phyloP scores from a whole-genome alignment of 2,797 vertebrate genomes.

The Phaenicophaeus curvirostris region DNA sequence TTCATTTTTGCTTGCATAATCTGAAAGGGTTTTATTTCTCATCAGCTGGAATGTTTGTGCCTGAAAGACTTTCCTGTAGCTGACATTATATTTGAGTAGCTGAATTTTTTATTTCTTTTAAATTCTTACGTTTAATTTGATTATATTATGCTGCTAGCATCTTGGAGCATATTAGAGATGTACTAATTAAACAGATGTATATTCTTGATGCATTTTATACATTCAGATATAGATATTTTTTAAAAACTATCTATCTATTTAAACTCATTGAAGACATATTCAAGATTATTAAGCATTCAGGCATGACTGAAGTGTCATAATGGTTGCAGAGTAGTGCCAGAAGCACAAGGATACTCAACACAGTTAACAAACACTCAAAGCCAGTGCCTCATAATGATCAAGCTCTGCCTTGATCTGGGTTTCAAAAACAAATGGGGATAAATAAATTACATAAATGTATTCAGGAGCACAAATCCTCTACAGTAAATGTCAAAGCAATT shows the following conservation, averaged over 20 bases:
- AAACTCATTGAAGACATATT: background rate
- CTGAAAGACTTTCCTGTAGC: background rate
- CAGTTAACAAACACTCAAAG: slow-evolving; percentile 20
- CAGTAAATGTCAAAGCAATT: slow-evolving; percentile 33
- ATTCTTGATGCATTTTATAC: background rate
- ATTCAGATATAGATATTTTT: background rate
- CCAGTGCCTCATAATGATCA: background rate
- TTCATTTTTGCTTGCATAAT: background rate
- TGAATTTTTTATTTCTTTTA: background rate
- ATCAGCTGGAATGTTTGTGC: background rate
- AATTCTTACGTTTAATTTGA: background rate
- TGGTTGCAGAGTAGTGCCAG: background rate
- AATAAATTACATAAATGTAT: slow-evolving; percentile 60
- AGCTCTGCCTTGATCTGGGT: background rate
- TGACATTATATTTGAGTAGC: background rate
- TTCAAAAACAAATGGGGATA: slow-evolving; percentile 25
- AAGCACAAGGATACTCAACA: slow-evolving; percentile 7
- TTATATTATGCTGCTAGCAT: background rate
- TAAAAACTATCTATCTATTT: background rate
- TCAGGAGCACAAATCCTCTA: slow-evolving; percentile 57
- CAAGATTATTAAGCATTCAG: slow-evolving; percentile 7
- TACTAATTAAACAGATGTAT: background rate
- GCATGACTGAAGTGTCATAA: background rate
- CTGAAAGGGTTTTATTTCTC: background rate
- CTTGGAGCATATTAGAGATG: background rate